Evolutionary conservation across 1,140 invertebrate species (phyloP).

Genomic region (Drosophila kurseongensis): DNA sequence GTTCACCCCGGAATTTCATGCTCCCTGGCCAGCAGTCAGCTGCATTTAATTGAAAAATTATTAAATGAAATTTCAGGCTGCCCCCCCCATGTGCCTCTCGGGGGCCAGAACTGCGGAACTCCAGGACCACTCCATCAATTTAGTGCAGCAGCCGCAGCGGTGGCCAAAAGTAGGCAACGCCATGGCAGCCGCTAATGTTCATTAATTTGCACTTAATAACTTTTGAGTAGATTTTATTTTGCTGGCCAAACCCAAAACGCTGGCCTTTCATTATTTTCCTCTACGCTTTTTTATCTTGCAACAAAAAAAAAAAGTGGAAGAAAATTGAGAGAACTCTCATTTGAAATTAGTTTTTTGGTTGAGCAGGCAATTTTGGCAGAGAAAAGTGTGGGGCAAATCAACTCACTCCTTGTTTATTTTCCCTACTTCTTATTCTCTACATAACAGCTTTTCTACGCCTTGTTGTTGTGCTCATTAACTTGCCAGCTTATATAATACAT

Average conservation of each 20-base stretch:
- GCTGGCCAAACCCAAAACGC: conserved; percentile 34
- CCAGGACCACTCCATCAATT: conserved; percentile 29
- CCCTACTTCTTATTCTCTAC: conserved; percentile 13
- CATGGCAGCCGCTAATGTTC: conserved; percentile 71
- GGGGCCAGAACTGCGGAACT: conserved; percentile 1
- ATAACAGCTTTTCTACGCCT: conserved; percentile 41
- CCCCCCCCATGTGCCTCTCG: conserved; percentile 9
- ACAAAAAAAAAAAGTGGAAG: conserved; percentile 9
- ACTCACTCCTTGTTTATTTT: conserved; percentile 38
- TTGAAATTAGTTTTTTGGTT: conserved; percentile 71
- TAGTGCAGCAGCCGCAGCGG: conserved; percentile 49
- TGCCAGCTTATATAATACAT: conserved; percentile 51
- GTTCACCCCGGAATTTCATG: conserved; percentile 20
- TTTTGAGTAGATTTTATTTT: conserved; percentile 77
- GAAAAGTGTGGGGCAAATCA: conserved; percentile 30
- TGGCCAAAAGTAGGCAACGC: conserved; percentile 64
- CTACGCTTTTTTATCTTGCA: conserved; percentile 31
- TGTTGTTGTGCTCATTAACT: conserved; percentile 72
- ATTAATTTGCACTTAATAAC: conserved; percentile 82
- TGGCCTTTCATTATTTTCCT: conserved; percentile 23
- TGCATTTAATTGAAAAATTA: conserved; percentile 83
- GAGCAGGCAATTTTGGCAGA: conserved; percentile 56
- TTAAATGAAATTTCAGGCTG: conserved; percentile 73
- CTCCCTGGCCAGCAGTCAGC: conserved; percentile 52
- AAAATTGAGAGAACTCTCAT: conserved; percentile 31